phyloP scores from a whole-genome alignment of 2,797 vertebrate species.

The Enteromius anoplus region DNA sequence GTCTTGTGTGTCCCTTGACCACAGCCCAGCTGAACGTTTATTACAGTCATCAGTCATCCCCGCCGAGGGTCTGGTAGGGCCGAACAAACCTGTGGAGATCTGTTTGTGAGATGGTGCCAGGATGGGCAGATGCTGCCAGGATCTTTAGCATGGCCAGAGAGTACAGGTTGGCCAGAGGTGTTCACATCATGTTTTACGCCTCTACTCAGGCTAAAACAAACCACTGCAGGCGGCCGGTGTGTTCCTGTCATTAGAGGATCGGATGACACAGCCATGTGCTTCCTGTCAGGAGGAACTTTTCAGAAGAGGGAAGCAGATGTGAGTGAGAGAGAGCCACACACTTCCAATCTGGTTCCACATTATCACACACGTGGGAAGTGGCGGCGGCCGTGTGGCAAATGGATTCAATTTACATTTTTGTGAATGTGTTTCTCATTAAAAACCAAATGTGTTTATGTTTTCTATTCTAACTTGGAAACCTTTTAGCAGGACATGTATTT shows the following conservation, averaged over 20 bases:
- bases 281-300: conserved; percentile 48
- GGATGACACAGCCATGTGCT: conserved; percentile 62
- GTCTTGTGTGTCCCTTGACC: not conserved
- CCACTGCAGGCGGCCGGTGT: conserved; percentile 41
- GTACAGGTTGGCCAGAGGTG: conserved; percentile 48
- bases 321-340: not conserved
- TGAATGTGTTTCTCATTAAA: conserved; percentile 19
- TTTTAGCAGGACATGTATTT: not conserved
- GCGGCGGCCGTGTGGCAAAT: not conserved
- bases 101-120: conserved; percentile 59
- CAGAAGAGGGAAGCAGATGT: conserved; percentile 40
- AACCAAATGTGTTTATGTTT: conserved; percentile 8
- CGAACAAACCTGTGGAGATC: conserved; percentile 22
- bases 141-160: conserved; percentile 64
- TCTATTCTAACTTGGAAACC: not conserved
- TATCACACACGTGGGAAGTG: conserved; percentile 17
- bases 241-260: conserved; percentile 51
- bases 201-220: conserved; percentile 70
- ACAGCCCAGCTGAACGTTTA: conserved; percentile 10
- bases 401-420: conserved; percentile 6
- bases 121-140: conserved; percentile 71
- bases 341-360: conserved; percentile 33
- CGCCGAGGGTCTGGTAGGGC: not conserved
- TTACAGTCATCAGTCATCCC: conserved; percentile 37
- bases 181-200: conserved; percentile 59